Base-by-base conservation (phyloP, 2,797 vertebrate genomes). In the Myiotriccus ornatus region DNA sequence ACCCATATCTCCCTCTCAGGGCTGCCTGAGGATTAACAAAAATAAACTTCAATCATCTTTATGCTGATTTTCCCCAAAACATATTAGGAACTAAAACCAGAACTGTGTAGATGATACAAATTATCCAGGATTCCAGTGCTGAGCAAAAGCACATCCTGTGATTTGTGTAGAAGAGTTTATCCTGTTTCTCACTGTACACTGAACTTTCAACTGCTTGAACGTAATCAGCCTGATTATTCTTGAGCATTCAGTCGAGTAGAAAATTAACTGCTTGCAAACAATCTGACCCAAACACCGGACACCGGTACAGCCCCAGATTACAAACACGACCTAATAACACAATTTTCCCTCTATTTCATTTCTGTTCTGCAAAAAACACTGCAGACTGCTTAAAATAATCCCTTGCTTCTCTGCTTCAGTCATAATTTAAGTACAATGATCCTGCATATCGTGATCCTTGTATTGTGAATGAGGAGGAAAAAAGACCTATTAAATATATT, bases 131-230 rank as follows among this genome's bases (percentile, higher is more conserved):
- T 73, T 86, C 44, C 49, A 84, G 69, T 37, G 32, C 70, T 37
- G 25, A 86, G 60, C 39, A 70, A 19, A 86, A 74, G 27, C 12
- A 84, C 80, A 53, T 75, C 62, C 93, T 84, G 46, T 37, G 37
- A 53, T 68, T 86, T 46, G 7, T 1, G 6, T 32, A 67, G 68
- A 84, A 37, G 62, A 64, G 81, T 86, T 86, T 14, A 64, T 86
- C 23, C 23, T 71, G 2, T 77, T 90, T 88, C 60, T 90, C 41
- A 84, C 25, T 89, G n/a, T 49, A 73, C 49, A 49, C 11, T 89
- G 62, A 96, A 81, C 73, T 94, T 93, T 63, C 52, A 83, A 84
- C 57, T 37, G 28, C 69, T 74, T 81, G 76, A 94, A 77, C n/a
- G 74, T 74, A 78, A 90, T 65, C 71, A 90, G 52, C 47, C 47